Percentiles rank a stretch among this genome's conserved stretches.
Evolutionary conservation across 2,888 invertebrate genomes (phyloP).

Genomic region (Ornithoptera priamus): DNA sequence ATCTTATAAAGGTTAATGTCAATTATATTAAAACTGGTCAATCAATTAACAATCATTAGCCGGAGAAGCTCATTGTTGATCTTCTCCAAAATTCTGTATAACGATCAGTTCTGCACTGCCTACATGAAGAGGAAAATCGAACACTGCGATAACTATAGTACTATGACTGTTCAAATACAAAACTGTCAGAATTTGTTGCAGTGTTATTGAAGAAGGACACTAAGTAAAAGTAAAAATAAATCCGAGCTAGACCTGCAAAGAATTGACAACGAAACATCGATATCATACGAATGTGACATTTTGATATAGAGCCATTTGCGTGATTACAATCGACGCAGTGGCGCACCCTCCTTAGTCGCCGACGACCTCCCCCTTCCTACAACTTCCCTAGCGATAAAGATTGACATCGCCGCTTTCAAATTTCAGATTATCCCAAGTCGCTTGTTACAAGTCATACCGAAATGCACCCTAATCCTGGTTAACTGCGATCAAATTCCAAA

Average conservation of each 20-base stretch:
- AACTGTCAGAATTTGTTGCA: not conserved
- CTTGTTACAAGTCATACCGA: constrained; percentile 44
- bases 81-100: too few species aligned
- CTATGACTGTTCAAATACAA: not conserved
- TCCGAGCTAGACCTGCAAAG: constrained; percentile 48
- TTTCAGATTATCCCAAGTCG: constrained; percentile 72
- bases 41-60: too few species aligned
- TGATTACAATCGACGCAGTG: constrained; percentile 78
- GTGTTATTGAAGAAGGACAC: constrained; percentile 12
- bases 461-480: constrained; percentile 46
- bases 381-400: constrained; percentile 78
- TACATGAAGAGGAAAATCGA: too few species aligned
- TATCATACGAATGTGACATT: constrained; percentile 70
- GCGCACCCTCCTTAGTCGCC: constrained; percentile 66
- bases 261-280: constrained; percentile 67
- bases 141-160: too few species aligned
- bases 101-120: too few species aligned
- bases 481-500: constrained; percentile 48
- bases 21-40: too few species aligned
- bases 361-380: constrained; percentile 57
- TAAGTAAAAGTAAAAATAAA: constrained; percentile 33
- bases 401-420: constrained; percentile 73
- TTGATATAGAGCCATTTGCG: constrained; percentile 78
- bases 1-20: too few species aligned
- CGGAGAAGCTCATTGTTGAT: too few species aligned